phyloP scores from a whole-genome alignment of 2,113 vertebrate species.

The Glareola pratincola region DNA sequence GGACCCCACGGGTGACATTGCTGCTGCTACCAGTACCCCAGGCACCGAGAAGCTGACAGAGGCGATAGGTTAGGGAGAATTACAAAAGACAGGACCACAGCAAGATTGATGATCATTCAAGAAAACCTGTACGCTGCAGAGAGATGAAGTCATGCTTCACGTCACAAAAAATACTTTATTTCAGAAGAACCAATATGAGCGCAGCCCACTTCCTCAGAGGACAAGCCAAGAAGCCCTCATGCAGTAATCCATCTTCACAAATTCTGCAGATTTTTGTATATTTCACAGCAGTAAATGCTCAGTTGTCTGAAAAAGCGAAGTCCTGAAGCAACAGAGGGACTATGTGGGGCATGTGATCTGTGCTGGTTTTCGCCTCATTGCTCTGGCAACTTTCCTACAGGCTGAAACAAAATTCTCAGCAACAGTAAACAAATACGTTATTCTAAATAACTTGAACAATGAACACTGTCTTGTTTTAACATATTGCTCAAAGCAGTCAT shows the following conservation, averaged over 20 bases:
- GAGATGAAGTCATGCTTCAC: background rate
- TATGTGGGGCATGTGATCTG: background rate
- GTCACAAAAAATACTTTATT: background rate
- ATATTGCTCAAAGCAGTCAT: background rate
- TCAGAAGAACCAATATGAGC: background rate
- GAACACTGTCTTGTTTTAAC: background rate
- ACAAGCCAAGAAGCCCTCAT: background rate
- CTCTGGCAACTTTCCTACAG: background rate
- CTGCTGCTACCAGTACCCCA: background rate
- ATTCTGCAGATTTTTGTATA: background rate
- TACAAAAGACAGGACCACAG: background rate
- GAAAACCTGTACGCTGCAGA: background rate
- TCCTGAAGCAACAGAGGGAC: background rate
- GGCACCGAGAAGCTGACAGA: background rate
- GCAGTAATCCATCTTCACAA: background rate
- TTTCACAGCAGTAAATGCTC: background rate
- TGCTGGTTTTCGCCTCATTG: background rate
- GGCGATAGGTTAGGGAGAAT: background rate
- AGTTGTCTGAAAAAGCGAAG: background rate
- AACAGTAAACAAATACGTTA: background rate
- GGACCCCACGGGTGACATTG: background rate
- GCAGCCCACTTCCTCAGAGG: background rate
- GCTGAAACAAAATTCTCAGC: background rate
- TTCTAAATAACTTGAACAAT: background rate
- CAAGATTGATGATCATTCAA: background rate